Base-by-base conservation (phyloP, 2,888 invertebrate species). In the Adineta ricciae region DNA sequence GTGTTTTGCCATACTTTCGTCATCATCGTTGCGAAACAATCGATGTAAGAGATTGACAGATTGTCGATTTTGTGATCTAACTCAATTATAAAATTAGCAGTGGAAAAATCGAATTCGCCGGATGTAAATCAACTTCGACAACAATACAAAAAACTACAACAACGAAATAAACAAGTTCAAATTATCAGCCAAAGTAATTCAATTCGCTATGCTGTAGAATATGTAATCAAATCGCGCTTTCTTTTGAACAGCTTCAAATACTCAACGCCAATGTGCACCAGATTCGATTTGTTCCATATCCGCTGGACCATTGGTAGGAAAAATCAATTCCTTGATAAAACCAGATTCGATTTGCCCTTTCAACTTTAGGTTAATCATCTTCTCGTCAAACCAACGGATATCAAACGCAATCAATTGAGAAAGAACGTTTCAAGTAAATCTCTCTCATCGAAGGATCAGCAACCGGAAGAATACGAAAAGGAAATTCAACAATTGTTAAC, bases 81-180 rank as follows among this genome's bases (percentile, higher is more conserved):
- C 2, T 50, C 2, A 7, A 19, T 64, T 19, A 32, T 32, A 1
- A 11, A 78, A 0, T 41, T 41, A 41, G 41, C 88, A 8, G 87
- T 88, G 83, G 88, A 89, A 87, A 92, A 92, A 88, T 88, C 92
- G 83, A 91, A 91, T 88, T 90, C 95, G 0, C 92, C 96, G 87
- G 96, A 97, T 89, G 95, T 97, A 87, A 94, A 94, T 83, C 94
- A 95, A 24, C 91, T 97, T 73, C 96, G 96, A 90, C 94, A 96
- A 88, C 96, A 97, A 90, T 97, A 97, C 89, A 93, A 94, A 86
- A 94, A 95, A 87, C 92, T 97, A 84, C 93, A 95, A 83, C 96
- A 96, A 90, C 92, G 96, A n/a, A 97, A 97, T 90, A 93, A 94
- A 87, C 96, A 97, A 91, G 96, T 96, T 4, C 96, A 96, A 90